phyloP scores from a whole-genome alignment of 2,888 invertebrate genomes.

The Cephus nigrinus region DNA sequence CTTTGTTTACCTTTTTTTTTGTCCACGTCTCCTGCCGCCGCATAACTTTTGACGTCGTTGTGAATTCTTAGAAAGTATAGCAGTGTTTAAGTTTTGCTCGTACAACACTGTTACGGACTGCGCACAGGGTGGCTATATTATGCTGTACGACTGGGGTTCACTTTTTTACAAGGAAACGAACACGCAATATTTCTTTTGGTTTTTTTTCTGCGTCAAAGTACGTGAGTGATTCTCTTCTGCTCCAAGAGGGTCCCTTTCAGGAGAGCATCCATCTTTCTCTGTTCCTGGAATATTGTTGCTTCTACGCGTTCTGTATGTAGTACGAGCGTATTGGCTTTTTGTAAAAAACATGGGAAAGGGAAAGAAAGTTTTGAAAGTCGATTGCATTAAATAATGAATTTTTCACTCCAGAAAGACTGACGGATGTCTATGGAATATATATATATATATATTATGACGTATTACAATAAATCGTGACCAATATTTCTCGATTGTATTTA shows the following conservation, averaged over 20 bases:
- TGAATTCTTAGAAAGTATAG: background rate
- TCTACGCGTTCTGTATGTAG: background rate
- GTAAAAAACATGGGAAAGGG: background rate
- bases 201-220: background rate
- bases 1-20: background rate
- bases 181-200: background rate
- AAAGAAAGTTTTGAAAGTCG: background rate
- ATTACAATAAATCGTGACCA: background rate
- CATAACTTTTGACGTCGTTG: background rate
- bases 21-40: no score
- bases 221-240: background rate
- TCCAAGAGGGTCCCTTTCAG: background rate
- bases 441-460: background rate
- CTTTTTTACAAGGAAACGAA: background rate
- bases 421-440: background rate
- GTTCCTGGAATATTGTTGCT: no score
- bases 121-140: slow-evolving; percentile 22
- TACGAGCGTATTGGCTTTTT: background rate
- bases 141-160: slow-evolving; percentile 14
- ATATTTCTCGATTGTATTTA: background rate
- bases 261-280: background rate
- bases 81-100: slow-evolving; percentile 25
- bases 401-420: background rate
- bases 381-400: background rate
- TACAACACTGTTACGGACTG: slow-evolving; percentile 28